A percentile compares a stretch with the other conserved stretches of the same genome.
Evolutionary conservation across 1,140 invertebrate species (phyloP).

Genomic region (Bombus pyrosoma): DNA sequence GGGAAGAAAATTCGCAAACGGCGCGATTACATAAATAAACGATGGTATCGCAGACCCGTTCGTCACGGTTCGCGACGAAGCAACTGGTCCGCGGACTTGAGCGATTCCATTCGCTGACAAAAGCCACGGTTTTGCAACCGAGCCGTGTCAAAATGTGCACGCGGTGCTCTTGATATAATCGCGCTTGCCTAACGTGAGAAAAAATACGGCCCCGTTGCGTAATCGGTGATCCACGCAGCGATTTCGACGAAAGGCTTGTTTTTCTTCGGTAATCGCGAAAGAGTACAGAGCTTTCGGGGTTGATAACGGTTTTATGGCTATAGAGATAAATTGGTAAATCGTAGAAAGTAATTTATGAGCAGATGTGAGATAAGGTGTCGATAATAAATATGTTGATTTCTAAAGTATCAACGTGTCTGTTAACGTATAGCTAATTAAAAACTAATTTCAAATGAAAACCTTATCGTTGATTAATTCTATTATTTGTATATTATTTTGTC

Average conservation of each 20-base stretch:
- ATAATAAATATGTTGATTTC: too few relatives aligned
- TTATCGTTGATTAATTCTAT: not conserved
- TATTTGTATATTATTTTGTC: too few relatives aligned
- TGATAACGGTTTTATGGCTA: too few relatives aligned
- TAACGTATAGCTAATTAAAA: too few relatives aligned
- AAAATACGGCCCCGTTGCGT: constrained; percentile 45
- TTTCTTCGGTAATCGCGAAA: not conserved
- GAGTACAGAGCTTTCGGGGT: not conserved
- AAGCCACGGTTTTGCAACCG: constrained; percentile 56
- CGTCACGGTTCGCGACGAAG: constrained; percentile 42
- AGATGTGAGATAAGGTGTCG: not conserved
- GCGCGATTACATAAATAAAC: constrained; percentile 43
- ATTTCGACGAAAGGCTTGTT: constrained; percentile 5
- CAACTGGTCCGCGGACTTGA: constrained; percentile 24
- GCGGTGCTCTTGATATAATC: constrained; percentile 52
- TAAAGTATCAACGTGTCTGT: too few relatives aligned
- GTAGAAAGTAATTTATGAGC: not conserved
- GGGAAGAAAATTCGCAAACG: not conserved
- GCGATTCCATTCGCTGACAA: constrained; percentile 48
- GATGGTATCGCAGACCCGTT: constrained; percentile 28
- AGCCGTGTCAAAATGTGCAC: constrained; percentile 50
- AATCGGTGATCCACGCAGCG: not conserved
- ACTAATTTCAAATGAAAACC: not conserved
- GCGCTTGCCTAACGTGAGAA: constrained; percentile 34
- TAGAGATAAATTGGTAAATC: not conserved